A percentile compares a stretch with the other conserved stretches of the same genome.
phyloP scores from a whole-genome alignment of 2,113 vertebrate species.

The Reinhardtius hippoglossoides region DNA sequence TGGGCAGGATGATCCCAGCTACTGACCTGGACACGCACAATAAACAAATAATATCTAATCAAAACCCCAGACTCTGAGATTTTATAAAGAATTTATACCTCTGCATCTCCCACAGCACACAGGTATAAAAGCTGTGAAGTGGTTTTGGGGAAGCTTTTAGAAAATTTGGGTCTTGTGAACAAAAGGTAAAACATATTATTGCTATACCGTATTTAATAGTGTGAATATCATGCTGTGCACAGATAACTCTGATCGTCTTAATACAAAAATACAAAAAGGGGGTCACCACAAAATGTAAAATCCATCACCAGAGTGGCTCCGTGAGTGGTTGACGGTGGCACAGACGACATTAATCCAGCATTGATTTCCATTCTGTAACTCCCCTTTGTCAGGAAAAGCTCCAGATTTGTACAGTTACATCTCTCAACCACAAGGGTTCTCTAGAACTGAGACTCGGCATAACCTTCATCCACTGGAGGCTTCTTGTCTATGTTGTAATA shows the following conservation, averaged over 20 bases:
- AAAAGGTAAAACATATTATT: constrained; percentile 2
- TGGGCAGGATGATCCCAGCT: neutral
- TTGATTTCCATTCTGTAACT: constrained; percentile 1
- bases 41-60: constrained; percentile 2
- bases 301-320: neutral
- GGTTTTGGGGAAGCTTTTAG: neutral
- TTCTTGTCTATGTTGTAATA: constrained; percentile 51
- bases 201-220: neutral
- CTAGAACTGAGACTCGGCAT: constrained; percentile 77
- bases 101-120: neutral
- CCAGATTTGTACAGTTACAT: constrained; percentile 19
- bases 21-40: neutral
- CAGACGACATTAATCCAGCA: constrained; percentile 19
- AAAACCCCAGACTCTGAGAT: neutral
- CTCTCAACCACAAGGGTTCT: constrained; percentile 32
- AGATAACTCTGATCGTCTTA: neutral
- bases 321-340: constrained; percentile 8
- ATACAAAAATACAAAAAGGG: neutral
- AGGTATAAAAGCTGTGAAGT: neutral
- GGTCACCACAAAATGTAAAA: constrained; percentile 18
- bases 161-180: neutral
- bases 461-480: constrained; percentile 16
- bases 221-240: neutral
- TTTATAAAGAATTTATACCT: neutral
- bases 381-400: neutral